Evolutionary conservation across 2,113 vertebrate genomes (phyloP).

Genomic region (Catagonus wagneri): DNA sequence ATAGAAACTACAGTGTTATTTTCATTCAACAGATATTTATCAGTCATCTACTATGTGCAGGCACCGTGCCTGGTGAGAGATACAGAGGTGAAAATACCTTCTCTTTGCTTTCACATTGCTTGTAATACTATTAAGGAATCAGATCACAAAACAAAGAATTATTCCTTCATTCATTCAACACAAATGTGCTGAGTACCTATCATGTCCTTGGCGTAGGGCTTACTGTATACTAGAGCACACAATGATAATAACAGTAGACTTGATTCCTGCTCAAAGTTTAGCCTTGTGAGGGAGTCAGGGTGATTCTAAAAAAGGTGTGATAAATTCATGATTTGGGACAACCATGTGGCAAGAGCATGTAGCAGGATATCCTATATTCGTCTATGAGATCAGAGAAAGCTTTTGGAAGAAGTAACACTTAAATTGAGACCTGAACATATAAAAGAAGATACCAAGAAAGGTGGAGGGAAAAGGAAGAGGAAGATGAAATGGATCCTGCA

Average conservation of each 20-base stretch:
- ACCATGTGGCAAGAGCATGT: neutral
- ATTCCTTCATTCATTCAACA: neutral
- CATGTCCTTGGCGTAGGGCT: neutral
- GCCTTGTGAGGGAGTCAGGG: neutral
- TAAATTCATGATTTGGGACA: neutral
- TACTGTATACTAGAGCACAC: neutral
- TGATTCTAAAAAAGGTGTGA: neutral
- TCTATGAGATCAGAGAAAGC: neutral
- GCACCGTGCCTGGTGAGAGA: neutral
- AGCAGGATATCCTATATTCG: neutral
- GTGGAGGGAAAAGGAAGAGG: neutral
- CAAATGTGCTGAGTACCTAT: neutral
- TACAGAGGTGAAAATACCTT: neutral
- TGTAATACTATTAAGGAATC: conserved; percentile 4
- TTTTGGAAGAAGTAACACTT: neutral
- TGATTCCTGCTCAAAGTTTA: neutral
- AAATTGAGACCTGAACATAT: neutral
- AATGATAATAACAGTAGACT: neutral
- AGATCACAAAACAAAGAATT: neutral
- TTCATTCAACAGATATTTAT: conserved; percentile 3
- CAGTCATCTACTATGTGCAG: neutral
- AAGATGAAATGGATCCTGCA: neutral
- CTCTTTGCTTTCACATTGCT: neutral
- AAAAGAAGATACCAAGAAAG: neutral
- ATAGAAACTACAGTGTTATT: conserved; percentile 3